These are phyloP conservation scores for Pipistrellus pygmaeus DNA, from an alignment of 2,797 vertebrate species.

Conservation along the genomic window DNA sequence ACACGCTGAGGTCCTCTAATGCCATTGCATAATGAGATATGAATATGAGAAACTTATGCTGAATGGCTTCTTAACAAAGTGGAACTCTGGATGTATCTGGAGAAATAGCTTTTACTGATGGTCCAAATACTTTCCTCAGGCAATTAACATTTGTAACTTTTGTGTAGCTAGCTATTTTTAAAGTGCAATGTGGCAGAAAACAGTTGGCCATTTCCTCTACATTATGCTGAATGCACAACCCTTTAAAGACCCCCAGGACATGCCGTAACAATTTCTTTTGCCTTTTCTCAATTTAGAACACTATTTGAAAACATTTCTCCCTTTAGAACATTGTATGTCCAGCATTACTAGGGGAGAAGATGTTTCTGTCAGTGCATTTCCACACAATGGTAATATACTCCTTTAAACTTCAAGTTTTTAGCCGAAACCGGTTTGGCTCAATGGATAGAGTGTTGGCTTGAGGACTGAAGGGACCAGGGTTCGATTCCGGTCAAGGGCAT, in stretches of 20 bases:
- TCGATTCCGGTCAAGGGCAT: no score
- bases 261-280: neutral
- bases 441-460: no score
- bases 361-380: conserved; percentile 11
- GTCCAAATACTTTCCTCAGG: conserved; percentile 9
- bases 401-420: neutral
- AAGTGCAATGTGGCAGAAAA: neutral
- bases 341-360: neutral
- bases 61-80: conserved; percentile 34
- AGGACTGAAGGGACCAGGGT: no score
- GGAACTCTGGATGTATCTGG: conserved; percentile 31
- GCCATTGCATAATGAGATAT: conserved; percentile 54
- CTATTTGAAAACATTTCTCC: neutral
- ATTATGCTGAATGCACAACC: conserved; percentile 7
- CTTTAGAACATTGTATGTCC: no score
- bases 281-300: neutral
- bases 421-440: no score
- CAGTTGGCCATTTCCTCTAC: neutral
- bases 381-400: neutral
- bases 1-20: conserved; percentile 21
- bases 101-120: conserved; percentile 53
- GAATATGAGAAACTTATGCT: conserved; percentile 46
- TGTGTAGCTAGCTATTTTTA: conserved; percentile 41
- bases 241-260: neutral
- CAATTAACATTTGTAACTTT: conserved; percentile 39